These are phyloP conservation scores for Pelusios castaneus DNA, from an alignment of 2,113 vertebrate genomes.

Conservation along the genomic window DNA sequence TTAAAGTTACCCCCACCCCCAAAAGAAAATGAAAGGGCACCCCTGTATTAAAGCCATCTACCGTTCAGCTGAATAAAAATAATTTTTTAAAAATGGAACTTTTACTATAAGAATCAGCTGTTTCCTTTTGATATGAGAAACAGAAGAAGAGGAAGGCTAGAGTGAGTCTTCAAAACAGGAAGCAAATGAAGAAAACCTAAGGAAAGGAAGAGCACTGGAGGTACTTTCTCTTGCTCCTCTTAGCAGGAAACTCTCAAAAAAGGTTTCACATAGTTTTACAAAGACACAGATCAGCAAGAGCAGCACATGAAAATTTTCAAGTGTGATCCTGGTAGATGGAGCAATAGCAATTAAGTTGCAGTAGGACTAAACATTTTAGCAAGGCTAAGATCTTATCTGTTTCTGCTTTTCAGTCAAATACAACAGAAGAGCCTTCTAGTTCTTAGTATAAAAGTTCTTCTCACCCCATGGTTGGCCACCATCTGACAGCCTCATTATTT, in stretches of 20 bases:
- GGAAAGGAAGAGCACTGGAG: background rate
- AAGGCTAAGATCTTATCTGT: background rate
- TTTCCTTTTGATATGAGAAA: background rate
- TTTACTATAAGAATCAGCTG: background rate
- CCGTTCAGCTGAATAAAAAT: background rate
- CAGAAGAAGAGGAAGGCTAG: background rate
- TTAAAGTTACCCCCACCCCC: too few relatives aligned
- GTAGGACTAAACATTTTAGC: background rate
- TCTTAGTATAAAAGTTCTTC: background rate
- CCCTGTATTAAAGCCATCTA: background rate
- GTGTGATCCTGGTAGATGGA: background rate
- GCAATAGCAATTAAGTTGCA: background rate
- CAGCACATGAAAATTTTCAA: background rate
- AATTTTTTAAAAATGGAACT: background rate
- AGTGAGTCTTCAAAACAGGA: background rate
- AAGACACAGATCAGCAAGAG: background rate
- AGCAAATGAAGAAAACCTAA: background rate
- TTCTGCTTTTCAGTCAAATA: background rate
- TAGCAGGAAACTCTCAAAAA: background rate
- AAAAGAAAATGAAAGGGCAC: too few relatives aligned
- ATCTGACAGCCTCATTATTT: background rate
- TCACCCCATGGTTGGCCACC: background rate
- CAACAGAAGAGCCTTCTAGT: background rate
- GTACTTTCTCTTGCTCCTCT: background rate
- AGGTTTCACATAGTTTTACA: background rate